phyloP scores from a whole-genome alignment of 2,888 invertebrate species.

The Dorcus hopei region DNA sequence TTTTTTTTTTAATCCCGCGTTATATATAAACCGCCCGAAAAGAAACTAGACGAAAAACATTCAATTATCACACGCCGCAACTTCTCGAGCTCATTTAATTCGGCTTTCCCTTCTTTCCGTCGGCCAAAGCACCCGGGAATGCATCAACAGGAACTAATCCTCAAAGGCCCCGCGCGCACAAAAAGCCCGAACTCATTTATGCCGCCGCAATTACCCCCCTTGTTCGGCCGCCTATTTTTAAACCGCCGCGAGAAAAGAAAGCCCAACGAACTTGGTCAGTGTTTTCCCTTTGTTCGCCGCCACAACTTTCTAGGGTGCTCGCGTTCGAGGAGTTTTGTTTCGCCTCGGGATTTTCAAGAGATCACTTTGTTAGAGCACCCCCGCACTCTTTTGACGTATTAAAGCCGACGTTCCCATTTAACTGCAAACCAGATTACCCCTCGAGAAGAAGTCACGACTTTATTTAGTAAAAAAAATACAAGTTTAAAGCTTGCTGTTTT shows the following conservation, averaged over 20 bases:
- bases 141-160: too few species aligned
- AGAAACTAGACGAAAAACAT: too few species aligned
- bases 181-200: too few species aligned
- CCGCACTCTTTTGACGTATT: conserved; percentile 13
- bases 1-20: too few species aligned
- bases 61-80: too few species aligned
- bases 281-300: neutral
- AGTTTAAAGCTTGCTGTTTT: conserved; percentile 4
- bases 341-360: conserved; percentile 9
- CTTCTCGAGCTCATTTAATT: too few species aligned
- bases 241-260: neutral
- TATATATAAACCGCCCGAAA: too few species aligned
- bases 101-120: too few species aligned
- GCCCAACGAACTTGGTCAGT: too few species aligned
- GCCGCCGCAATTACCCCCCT: too few species aligned
- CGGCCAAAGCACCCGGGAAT: too few species aligned
- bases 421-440: neutral
- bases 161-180: too few species aligned
- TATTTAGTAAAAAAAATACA: conserved; percentile 1
- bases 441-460: neutral
- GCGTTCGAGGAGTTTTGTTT: conserved; percentile 17
- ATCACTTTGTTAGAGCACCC: conserved; percentile 15
- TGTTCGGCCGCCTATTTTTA: neutral
- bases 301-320: conserved; percentile 8
- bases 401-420: conserved; percentile 4